These are phyloP conservation scores for Patagioenas fasciata DNA, from an alignment of 2,113 vertebrate species.

Conservation along the genomic window DNA sequence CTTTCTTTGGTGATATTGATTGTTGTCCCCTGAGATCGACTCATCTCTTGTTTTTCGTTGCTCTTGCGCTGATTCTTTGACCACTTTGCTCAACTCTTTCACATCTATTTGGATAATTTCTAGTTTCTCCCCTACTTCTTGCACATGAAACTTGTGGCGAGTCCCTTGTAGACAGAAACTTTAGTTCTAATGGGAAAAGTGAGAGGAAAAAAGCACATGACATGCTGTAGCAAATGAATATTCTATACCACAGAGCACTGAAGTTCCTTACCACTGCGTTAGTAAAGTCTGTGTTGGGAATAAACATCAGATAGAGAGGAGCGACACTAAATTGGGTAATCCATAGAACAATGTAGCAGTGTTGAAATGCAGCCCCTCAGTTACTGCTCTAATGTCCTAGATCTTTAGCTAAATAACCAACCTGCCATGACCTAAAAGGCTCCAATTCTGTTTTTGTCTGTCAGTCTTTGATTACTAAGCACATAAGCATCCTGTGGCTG, in stretches of 20 bases:
- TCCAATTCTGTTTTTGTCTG: not conserved
- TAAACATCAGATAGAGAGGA: not conserved
- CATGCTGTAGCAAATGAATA: not conserved
- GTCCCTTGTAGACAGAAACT: not conserved
- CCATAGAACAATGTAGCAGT: not conserved
- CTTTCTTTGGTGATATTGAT: not conserved
- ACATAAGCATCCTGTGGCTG: not conserved
- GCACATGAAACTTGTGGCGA: rapidly evolving
- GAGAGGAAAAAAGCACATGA: not conserved
- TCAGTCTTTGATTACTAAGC: not conserved
- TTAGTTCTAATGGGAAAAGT: not conserved
- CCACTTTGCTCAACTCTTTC: not conserved
- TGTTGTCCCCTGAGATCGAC: not conserved
- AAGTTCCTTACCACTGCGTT: not conserved
- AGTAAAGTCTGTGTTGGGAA: not conserved
- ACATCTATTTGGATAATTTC: not conserved
- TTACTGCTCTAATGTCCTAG: not conserved
- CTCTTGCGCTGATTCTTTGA: not conserved
- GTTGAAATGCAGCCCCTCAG: not conserved
- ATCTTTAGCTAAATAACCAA: not conserved
- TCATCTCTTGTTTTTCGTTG: not conserved
- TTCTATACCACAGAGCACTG: not conserved
- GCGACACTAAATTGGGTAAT: not conserved
- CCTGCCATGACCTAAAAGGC: not conserved
- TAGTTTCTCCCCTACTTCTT: not conserved